Evolutionary conservation across 2,888 invertebrate genomes (phyloP).

Genomic region (Thecocarcelia acutangulata): DNA sequence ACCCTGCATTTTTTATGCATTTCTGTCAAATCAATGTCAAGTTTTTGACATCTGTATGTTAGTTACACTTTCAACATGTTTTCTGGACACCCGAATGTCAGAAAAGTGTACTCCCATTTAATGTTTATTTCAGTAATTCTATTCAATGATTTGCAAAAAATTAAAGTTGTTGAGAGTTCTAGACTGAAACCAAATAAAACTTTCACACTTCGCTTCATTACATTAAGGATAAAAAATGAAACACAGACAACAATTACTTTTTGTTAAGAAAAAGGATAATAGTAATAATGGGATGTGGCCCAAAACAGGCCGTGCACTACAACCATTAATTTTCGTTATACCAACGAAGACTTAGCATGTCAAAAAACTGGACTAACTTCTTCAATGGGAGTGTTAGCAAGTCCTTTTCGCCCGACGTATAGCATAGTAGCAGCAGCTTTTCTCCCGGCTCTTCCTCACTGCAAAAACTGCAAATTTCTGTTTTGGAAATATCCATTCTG

Average conservation of each 20-base stretch:
- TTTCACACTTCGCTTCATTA: neutral
- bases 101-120: slow-evolving; percentile 53
- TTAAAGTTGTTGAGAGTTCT: neutral
- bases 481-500: no score
- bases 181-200: neutral
- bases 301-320: no score
- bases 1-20: slow-evolving; percentile 57
- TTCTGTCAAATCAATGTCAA: slow-evolving; percentile 65
- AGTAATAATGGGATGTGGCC: no score
- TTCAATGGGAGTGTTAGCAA: no score
- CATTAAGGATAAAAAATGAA: neutral
- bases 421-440: no score
- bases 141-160: slow-evolving; percentile 54
- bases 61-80: slow-evolving; percentile 32
- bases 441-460: no score
- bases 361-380: no score
- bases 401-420: no score
- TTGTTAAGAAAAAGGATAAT: neutral
- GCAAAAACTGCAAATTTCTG: no score
- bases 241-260: neutral
- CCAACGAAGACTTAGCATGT: no score
- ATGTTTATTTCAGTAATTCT: slow-evolving; percentile 48
- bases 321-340: no score
- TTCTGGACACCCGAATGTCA: slow-evolving; percentile 13
- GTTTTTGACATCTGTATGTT: slow-evolving; percentile 55